phyloP scores from a whole-genome alignment of 2,797 vertebrate genomes.

The Pangasius sanitwongsei region DNA sequence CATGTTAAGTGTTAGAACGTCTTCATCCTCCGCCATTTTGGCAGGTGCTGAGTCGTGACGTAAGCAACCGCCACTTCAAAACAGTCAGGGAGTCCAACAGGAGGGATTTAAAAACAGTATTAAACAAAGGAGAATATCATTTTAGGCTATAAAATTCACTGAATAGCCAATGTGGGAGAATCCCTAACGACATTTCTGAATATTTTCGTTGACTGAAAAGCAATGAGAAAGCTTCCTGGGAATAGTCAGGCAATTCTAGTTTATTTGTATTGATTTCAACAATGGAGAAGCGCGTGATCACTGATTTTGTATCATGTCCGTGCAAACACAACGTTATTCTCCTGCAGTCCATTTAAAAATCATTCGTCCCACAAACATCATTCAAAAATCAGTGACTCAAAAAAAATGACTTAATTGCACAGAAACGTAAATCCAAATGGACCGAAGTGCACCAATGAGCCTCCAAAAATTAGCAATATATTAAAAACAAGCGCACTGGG shows the following conservation, averaged over 20 bases:
- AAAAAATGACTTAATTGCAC: neutral
- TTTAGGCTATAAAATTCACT: neutral
- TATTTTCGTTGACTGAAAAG: neutral
- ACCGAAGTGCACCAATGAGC: conserved; percentile 53
- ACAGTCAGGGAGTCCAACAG: neutral
- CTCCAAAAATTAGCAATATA: conserved; percentile 55
- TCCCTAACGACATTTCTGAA: neutral
- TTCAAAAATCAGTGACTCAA: conserved; percentile 45
- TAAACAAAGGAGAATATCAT: neutral
- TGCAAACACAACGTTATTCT: conserved; percentile 28
- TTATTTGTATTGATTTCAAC: conserved; percentile 21
- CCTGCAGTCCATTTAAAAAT: conserved; percentile 57
- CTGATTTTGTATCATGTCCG: conserved; percentile 10
- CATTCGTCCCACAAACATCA: conserved; percentile 27
- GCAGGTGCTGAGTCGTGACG: neutral
- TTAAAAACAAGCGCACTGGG: conserved; percentile 47
- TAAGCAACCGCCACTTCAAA: neutral
- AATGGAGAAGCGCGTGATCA: neutral
- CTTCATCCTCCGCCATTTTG: neutral
- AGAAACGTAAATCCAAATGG: conserved; percentile 43
- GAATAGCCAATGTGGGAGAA: neutral
- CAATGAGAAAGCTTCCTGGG: conserved; percentile 13
- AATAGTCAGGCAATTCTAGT: conserved; percentile 14
- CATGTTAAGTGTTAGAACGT: no score
- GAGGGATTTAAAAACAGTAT: neutral